Evolutionary conservation across 2,797 vertebrate genomes (phyloP), one percentile per base, ranked within the genome.

Genomic region (Pachyuromys duprasi): DNA sequence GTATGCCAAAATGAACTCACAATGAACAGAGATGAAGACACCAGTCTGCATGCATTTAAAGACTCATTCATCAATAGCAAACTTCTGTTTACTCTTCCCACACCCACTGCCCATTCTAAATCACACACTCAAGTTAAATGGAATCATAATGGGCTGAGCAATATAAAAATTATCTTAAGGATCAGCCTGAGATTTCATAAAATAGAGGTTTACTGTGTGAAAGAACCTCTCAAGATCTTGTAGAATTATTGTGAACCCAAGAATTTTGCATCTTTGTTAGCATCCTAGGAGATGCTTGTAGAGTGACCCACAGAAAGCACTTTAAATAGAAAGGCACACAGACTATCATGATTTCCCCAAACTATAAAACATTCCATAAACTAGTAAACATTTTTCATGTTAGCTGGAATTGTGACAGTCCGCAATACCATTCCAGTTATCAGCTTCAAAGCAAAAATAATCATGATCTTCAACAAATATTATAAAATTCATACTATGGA

Each of bases 1-100:
- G 36, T 60, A 90, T 63, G 83, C 8, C 18, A 81, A 92, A 91
- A 91, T 76, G 39, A 94, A 95, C 75, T 82, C 62, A 90, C 90
- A 95, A 90, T 93, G 36, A 92, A n/a, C 67, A 91, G 49, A 79
- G 33, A 89, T 55, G 42, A 91, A 95, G 33, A 82, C 55, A n/a
- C 76, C 31, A 92, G 57, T 86, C 90, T 86, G 74, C 72, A 86
- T 86, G 33, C 72, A 70, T 90, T 96, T 93, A 79, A 78, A 93
- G 81, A 90, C 28, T 22, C 39, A 75, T 55, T 28, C 62, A 65
- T 96, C 78, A 79, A 86, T 53, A 81, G 53, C 26, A 89, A 94
- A 67, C 36, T 91, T n/a, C 15, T 31, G 26, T 90, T 89, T 84
- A 45, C 39, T 88, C 36, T 84, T 94, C n/a, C 62, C n/a, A 90